Base-by-base conservation (phyloP, 2,888 invertebrate species). In the Agrochola lota region DNA sequence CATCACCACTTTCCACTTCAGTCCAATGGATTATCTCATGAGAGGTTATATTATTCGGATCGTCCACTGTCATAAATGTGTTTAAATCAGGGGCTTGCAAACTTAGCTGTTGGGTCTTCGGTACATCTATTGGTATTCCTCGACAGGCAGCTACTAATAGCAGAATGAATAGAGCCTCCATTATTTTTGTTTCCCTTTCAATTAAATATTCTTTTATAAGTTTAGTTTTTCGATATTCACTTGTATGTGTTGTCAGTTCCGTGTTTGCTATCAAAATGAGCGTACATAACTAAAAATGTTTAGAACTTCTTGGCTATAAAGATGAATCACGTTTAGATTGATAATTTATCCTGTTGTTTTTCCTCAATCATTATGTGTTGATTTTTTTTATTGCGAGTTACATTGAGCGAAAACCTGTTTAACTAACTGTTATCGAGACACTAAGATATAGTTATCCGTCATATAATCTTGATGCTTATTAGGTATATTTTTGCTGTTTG, bases 31-130 rank as follows among this genome's bases (percentile, higher is more conserved):
- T 23, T 26, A 67, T 60, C 52, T 60, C 78, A 46, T 67, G 78
- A 7, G 66, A 72, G 3, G 78, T 79, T 26, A 60, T 46, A 20
- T 79, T 80, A 35, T 80, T 80, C 2, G 46, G 26, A 55, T 80
- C 78, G 11, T 46, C 72, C 3, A 55, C 20, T 26, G 55, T 15
- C n/a, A 55, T 72, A 0, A 72, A 0, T 15, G 3, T 67, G 55
- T 23, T 55, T 0, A 78, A 5, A 9, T 8, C 9, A 8, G 80
- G 78, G 3, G 46, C 46, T 46, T 26, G 59, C 5, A 79, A 26
- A 60, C 72, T 66, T 7, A 79, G 17, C 46, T 55, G 43, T 20
- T 43, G 43, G 5, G 78, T n/a, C 59, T 71, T 52, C 9, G 23
- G 64, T 15, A 52, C 2, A 15, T 67, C 78, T 46, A 60, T 5